Base-by-base conservation (phyloP, 2,888 invertebrate species). In the Hedychridium roseum region DNA sequence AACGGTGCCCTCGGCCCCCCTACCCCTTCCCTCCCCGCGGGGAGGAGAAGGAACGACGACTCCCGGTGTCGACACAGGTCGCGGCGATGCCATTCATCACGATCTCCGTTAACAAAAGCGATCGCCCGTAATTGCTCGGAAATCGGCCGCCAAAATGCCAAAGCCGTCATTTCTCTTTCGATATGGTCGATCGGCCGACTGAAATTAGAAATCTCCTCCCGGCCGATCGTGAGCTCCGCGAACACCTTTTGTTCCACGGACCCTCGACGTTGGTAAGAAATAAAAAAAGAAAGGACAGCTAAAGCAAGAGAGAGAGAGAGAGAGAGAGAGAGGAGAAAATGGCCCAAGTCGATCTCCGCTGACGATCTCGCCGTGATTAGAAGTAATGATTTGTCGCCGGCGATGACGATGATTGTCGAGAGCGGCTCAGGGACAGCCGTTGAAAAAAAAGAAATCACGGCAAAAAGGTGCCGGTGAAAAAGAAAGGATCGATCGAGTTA, bases 151-250 rank as follows among this genome's bases (percentile, higher is more conserved):
- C 26, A 38, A 54, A 54, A 50, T 36, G 47, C 42, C 54, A 36
- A 39, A 51, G 32, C 40, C 54, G 36, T 50, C 50, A 45, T 62
- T 65, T 56, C 49, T 56, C 54, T 52, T 54, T 58, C 54, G 54
- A 50, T 53, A 40, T 43, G 46, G 48, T 26, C 39, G 48, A 54
- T 57, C 52, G 39, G 36, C 37, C 26, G 40, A 54, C 46, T 52
- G 44, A 47, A 58, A 64, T 54, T 66, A 66, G 57, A 66, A 65
- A 65, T 52, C 45, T 42, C 37, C 26, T 15, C n/a, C n/a, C 23
- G 14, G 11, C 30, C 31, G 40, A 18, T 46, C 12, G 16, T 37
- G 42, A n/a, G n/a, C 37, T 50, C 12, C 50, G 26, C 23, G 41
- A 32, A 11, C 15, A n/a, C 18, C 42, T 37, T 59, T 55, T 55